Evolutionary conservation across 2,113 vertebrate species (phyloP), one percentile per base, ranked within the genome.

Genomic region (Pachypanchax playfairii): DNA sequence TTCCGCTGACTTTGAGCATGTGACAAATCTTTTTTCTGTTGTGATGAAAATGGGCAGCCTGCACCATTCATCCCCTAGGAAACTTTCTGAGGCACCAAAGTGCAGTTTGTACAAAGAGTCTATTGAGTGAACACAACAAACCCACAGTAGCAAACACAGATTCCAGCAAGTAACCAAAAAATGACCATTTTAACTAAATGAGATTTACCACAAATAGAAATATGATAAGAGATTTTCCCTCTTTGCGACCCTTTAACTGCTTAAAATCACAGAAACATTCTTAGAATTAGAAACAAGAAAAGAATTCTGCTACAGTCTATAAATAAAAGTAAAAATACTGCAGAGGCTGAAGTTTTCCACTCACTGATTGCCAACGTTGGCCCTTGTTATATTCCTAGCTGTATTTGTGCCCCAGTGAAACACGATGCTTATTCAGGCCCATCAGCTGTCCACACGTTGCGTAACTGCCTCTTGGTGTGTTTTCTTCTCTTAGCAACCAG

Each of bases 401-500:
- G 15, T 75, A 42, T 49, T 66, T 81, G 36, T 48, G 63, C 17
- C 55, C 29, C 44, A 2, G 24, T 41, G 56, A 21, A 57, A 70
- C 51, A 48, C 17, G 5, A 52, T 35, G 9, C 12, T 3, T 62
- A 51, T 49, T 29, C 1, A 33, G 52, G 49, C 22, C 47, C 59
- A 47, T 69, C 77, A 85, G 71, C 70, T 75, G 79, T 75, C 66
- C 20, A 2, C 42, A 13, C 21, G 0, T 85, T 84, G 71, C 71
- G 60, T 75, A 83, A 84, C 54, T 5, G 25, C 3, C 26, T 71
- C 48, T 73, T 56, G 57, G 39, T 77, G 52, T 84, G 65, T 87
- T 90, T 81, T 84, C 65, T 39, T 83, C 75, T 67, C 84, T 49
- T 81, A 86, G 82, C 80, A 85, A 87, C 85, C 46, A 54, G 74